phyloP scores from a whole-genome alignment of 2,113 vertebrate species.

The Cebidichthys violaceus region DNA sequence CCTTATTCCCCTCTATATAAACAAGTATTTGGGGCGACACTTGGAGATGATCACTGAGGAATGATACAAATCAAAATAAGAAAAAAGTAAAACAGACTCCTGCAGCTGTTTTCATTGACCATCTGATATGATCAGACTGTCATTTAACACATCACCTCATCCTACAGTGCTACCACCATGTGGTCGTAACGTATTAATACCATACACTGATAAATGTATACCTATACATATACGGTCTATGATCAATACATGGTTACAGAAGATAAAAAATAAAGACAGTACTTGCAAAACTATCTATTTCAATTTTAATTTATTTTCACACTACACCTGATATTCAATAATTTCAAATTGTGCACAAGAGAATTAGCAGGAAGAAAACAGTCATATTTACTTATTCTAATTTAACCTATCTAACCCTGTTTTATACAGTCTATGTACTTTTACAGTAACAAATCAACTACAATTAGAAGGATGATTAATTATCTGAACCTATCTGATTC shows the following conservation, averaged over 20 bases:
- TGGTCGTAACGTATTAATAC: slow-evolving; percentile 44
- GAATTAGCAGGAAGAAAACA: slow-evolving; percentile 64
- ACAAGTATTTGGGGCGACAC: neutral
- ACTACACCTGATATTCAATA: slow-evolving; percentile 69
- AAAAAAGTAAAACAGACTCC: neutral
- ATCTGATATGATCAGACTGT: neutral
- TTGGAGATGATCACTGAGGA: neutral
- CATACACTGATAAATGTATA: neutral
- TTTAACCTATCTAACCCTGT: neutral
- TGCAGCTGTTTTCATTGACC: neutral
- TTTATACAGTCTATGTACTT: neutral
- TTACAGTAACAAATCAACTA: slow-evolving; percentile 1
- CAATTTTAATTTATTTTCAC: slow-evolving; percentile 73
- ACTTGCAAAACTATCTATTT: slow-evolving; percentile 25
- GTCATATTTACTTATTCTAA: slow-evolving; percentile 73
- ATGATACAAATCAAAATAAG: neutral
- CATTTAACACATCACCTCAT: slow-evolving; percentile 1
- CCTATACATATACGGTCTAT: neutral
- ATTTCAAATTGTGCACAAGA: slow-evolving; percentile 79
- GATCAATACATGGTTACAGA: neutral
- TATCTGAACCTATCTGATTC: neutral
- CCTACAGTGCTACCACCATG: slow-evolving; percentile 60
- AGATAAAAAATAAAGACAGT: neutral
- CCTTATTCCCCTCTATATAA: neutral
- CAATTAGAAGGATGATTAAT: slow-evolving; percentile 3